Percentiles rank a stretch among this genome's conserved stretches.
Evolutionary conservation across 2,113 vertebrate genomes (phyloP).

Genomic region (Gymnogyps californianus): DNA sequence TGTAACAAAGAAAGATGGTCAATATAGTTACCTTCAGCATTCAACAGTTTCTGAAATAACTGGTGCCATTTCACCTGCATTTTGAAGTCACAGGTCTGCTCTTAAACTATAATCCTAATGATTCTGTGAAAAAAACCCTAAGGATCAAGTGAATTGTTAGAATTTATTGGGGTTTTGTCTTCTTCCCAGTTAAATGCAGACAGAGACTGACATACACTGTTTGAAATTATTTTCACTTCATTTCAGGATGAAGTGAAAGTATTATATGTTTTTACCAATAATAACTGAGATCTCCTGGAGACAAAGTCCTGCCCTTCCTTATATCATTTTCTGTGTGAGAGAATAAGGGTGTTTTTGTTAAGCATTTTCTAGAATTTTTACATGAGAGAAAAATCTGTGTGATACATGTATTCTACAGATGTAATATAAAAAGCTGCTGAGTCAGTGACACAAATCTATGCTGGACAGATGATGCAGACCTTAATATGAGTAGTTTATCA

Average conservation of each 20-base stretch:
- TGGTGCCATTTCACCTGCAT: not conserved
- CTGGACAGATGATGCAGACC: not conserved
- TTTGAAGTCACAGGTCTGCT: not conserved
- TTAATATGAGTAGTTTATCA: not conserved
- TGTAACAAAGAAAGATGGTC: not conserved
- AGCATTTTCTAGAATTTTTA: not conserved
- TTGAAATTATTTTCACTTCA: not conserved
- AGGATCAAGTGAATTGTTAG: not conserved
- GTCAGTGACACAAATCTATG: not conserved
- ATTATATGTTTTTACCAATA: not conserved
- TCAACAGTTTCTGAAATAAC: constrained; percentile 2
- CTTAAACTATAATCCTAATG: not conserved
- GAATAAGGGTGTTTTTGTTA: not conserved
- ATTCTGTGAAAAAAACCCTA: not conserved
- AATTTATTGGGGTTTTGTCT: not conserved
- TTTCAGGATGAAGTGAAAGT: not conserved
- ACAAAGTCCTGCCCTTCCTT: not conserved
- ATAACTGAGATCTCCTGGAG: not conserved
- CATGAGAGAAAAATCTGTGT: not conserved
- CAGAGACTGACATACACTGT: not conserved
- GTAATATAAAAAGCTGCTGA: not conserved
- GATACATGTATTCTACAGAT: not conserved
- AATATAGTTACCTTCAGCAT: not conserved
- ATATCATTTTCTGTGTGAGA: not conserved
- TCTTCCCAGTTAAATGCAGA: not conserved